Percentiles rank a stretch among this genome's conserved stretches.
These are phyloP conservation scores for Cassiopea andromeda DNA, from an alignment of 30 jellyfish, hydroid and myxozoan species.

Conservation along the genomic window DNA sequence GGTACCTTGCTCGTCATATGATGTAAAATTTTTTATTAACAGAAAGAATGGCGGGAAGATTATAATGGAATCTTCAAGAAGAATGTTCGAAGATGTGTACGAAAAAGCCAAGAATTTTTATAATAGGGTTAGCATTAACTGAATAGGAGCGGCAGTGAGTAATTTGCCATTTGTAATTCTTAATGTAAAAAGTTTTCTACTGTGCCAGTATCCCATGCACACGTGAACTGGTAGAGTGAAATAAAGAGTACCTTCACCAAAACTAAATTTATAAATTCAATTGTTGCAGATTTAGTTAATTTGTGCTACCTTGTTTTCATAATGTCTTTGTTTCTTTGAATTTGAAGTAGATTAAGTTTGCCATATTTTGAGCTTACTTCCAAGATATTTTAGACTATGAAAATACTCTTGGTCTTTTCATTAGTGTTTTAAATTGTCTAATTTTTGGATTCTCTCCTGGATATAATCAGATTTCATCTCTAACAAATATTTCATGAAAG, in stretches of 20 bases:
- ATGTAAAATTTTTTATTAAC: background rate
- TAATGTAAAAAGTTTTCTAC: conserved; percentile 64
- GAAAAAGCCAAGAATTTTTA: conserved; percentile 92
- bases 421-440: background rate
- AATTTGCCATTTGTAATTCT: conserved; percentile 54
- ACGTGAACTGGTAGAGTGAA: background rate
- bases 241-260: background rate
- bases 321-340: background rate
- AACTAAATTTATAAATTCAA: background rate
- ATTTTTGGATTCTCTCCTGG: too few species aligned
- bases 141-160: conserved; percentile 8
- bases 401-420: background rate
- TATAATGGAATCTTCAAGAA: conserved; percentile 87
- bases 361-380: background rate
- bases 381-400: background rate
- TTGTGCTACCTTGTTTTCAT: background rate
- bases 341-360: background rate
- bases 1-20: background rate
- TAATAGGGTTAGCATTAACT: background rate
- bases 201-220: conserved; percentile 9
- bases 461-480: too few species aligned
- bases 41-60: conserved; percentile 99
- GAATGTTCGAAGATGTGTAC: conserved; percentile 96
- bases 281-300: background rate
- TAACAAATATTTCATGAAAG: too few species aligned